A percentile compares a stretch with the other conserved stretches of the same genome.
Conservation (phyloP, 2,888 invertebrate genomes). For the Sminthurides aquaticus region DNA sequence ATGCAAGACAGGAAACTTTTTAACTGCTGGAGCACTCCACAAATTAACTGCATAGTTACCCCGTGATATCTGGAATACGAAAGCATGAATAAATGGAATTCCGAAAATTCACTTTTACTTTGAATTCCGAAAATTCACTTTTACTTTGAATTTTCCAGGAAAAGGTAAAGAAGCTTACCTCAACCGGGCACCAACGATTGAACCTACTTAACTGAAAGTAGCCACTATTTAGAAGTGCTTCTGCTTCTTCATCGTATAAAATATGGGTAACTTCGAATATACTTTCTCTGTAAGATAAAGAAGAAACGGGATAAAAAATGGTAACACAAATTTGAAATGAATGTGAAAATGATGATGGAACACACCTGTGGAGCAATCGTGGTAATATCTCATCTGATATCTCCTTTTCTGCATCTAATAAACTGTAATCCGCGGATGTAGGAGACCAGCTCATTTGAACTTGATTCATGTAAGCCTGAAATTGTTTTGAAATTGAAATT, state of each 20-base stretch:
- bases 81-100: no score
- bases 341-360: no score
- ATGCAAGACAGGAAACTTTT: conserved; percentile 33
- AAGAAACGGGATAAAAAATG: no score
- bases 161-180: no score
- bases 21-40: conserved; percentile 34
- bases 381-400: background rate
- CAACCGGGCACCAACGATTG: conserved; percentile 59
- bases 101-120: no score
- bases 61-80: conserved; percentile 26
- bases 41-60: conserved; percentile 35
- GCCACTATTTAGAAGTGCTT: conserved; percentile 54
- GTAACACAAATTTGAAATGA: no score
- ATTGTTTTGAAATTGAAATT: no score
- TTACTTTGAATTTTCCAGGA: no score
- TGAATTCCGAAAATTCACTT: no score
- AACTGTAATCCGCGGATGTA: background rate
- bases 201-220: conserved; percentile 59
- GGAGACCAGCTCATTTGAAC: background rate
- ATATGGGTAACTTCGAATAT: conserved; percentile 30
- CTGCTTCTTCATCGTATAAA: conserved; percentile 45
- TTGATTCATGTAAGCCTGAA: background rate
- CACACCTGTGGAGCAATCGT: background rate
- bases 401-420: background rate
- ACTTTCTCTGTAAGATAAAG: conserved; percentile 22